These are phyloP conservation scores for Oligia fasciuncula DNA, from an alignment of 2,888 invertebrate genomes.

Conservation along the genomic window DNA sequence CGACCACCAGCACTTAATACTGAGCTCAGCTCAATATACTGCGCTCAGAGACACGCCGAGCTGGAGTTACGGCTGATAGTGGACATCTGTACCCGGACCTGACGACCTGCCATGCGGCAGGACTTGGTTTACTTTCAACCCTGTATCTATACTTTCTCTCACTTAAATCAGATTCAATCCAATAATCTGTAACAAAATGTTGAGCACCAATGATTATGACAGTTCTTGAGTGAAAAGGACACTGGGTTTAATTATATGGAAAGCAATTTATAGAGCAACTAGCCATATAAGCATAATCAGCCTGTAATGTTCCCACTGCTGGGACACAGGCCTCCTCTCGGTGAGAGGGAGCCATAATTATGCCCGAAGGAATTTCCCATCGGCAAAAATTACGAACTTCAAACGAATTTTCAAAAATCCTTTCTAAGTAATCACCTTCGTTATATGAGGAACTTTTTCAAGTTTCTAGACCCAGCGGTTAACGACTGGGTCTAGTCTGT, in stretches of 20 bases:
- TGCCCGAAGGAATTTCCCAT: not conserved
- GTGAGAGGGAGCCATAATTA: no score
- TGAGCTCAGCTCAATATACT: conserved; percentile 23
- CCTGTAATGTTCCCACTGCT: no score
- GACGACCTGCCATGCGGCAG: not conserved
- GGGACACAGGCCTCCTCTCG: no score
- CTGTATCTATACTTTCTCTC: not conserved
- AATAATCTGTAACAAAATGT: not conserved
- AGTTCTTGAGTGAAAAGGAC: not conserved
- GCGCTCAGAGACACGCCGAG: conserved; percentile 22
- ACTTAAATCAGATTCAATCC: not conserved
- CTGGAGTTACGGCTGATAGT: conserved; percentile 30
- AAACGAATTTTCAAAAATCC: not conserved
- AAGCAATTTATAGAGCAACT: not conserved
- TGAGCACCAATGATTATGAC: not conserved
- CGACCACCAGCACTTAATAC: not conserved
- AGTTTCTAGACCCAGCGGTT: no score
- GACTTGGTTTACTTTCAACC: conserved; percentile 8
- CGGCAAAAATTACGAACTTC: not conserved
- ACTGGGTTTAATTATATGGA: not conserved
- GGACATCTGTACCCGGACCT: not conserved
- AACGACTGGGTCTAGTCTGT: not conserved
- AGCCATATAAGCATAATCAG: no score
- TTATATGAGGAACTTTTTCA: no score
- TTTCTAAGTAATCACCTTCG: not conserved